A percentile compares a stretch with the other conserved stretches of the same genome.
Evolutionary conservation across 2,797 vertebrate species (phyloP).

Genomic region (Danio kyathit): DNA sequence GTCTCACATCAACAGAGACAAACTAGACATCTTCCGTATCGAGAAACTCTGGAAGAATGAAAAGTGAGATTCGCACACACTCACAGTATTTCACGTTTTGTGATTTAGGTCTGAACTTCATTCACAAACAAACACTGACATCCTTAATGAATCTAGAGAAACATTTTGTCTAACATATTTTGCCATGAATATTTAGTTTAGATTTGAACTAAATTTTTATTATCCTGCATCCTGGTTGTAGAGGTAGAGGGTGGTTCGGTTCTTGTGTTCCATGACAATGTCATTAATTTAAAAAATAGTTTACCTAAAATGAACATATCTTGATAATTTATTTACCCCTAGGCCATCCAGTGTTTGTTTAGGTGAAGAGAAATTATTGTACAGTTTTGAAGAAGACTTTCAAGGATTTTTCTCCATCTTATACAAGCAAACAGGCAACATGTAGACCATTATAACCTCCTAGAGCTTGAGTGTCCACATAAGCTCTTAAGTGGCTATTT

Average conservation of each 20-base stretch:
- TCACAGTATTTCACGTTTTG: background rate
- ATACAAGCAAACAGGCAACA: too few species aligned
- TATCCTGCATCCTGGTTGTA: background rate
- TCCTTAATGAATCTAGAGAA: background rate
- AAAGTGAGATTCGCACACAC: constrained; percentile 81
- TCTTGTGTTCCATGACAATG: background rate
- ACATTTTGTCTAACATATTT: background rate
- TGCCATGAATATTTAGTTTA: background rate
- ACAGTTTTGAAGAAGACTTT: too few species aligned
- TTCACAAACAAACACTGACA: background rate
- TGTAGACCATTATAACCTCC: too few species aligned
- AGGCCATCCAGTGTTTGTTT: too few species aligned
- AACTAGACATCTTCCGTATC: constrained; percentile 98
- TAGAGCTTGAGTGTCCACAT: too few species aligned
- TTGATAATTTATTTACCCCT: too few species aligned
- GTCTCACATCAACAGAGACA: constrained; percentile 94
- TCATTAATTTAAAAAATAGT: background rate
- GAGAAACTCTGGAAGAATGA: constrained; percentile 98
- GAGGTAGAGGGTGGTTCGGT: background rate
- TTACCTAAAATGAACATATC: background rate
- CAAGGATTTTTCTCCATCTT: too few species aligned
- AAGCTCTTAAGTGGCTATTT: too few species aligned
- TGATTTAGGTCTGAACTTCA: background rate
- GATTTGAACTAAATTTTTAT: background rate
- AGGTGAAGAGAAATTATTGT: too few species aligned